A percentile compares a stretch with the other conserved stretches of the same genome.
Evolutionary conservation across 2,888 invertebrate genomes (phyloP).

Genomic region (Cartodere bifasciata): DNA sequence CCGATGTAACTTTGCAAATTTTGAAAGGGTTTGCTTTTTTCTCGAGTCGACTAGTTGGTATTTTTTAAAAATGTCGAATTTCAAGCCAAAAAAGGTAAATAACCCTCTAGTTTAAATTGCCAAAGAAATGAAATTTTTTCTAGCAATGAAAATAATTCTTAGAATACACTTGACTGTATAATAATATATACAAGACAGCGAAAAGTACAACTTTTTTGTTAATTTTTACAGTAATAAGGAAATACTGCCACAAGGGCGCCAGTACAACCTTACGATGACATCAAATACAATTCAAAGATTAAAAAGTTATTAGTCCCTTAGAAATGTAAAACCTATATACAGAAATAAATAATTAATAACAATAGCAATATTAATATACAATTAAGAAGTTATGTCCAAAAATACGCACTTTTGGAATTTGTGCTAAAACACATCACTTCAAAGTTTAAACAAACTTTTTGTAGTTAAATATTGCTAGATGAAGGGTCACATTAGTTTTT

Average conservation of each 20-base stretch:
- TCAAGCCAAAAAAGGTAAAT: too few species aligned
- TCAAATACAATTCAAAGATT: conserved; percentile 12
- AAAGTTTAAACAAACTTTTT: conserved; percentile 7
- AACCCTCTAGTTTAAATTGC: too few species aligned
- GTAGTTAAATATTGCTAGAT: conserved; percentile 8
- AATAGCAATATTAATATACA: conserved; percentile 13
- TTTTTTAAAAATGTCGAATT: too few species aligned
- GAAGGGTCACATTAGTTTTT: too few species aligned
- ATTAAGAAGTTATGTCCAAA: conserved; percentile 10
- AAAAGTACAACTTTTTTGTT: too few species aligned
- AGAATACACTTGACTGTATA: not conserved
- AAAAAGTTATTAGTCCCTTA: conserved; percentile 4
- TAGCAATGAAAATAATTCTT: not conserved
- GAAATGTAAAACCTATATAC: conserved; percentile 12
- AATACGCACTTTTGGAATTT: conserved; percentile 8
- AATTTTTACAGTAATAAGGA: too few species aligned
- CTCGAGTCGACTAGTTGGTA: conserved; percentile 22
- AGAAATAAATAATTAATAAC: conserved; percentile 13
- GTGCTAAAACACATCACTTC: conserved; percentile 12
- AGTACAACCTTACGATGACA: too few species aligned
- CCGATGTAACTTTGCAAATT: conserved; percentile 17
- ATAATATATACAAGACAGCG: not conserved
- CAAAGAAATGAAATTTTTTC: too few species aligned
- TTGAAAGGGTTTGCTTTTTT: conserved; percentile 11
- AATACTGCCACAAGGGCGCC: too few species aligned